Conservation (phyloP, 2,113 vertebrate genomes). For the Antechinus flavipes region DNA sequence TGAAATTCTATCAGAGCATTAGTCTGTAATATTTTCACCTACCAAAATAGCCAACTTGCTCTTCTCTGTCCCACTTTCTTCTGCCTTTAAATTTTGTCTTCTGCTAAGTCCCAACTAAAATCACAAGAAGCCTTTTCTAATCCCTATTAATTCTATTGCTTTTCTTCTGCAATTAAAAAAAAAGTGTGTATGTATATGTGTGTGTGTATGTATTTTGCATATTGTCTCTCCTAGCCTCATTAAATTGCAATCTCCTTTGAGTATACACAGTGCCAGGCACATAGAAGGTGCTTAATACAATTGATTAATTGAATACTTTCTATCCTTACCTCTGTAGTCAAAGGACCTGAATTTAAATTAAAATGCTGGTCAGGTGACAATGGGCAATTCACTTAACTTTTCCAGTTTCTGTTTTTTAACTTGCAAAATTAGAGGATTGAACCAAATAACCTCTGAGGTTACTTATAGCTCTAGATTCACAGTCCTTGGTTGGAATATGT, state of each 20-base stretch:
- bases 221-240: not conserved
- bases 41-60: no score
- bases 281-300: not conserved
- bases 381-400: not conserved
- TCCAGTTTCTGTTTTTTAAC: not conserved
- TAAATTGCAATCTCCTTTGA: not conserved
- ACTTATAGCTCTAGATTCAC: not conserved
- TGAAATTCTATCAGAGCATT: not conserved
- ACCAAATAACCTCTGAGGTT: not conserved
- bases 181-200: not conserved
- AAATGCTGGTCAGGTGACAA: not conserved
- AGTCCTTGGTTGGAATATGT: not conserved
- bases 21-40: not conserved
- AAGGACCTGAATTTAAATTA: not conserved
- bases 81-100: not conserved
- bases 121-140: not conserved
- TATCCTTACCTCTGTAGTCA: not conserved
- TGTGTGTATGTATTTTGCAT: not conserved
- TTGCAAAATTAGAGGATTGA: not conserved
- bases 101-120: not conserved
- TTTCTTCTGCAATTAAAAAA: not conserved
- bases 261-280: no score
- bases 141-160: not conserved
- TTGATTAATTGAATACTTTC: not conserved
- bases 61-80: not conserved